Base-by-base conservation (phyloP, 2,113 vertebrate genomes). In the Oryzias celebensis region DNA sequence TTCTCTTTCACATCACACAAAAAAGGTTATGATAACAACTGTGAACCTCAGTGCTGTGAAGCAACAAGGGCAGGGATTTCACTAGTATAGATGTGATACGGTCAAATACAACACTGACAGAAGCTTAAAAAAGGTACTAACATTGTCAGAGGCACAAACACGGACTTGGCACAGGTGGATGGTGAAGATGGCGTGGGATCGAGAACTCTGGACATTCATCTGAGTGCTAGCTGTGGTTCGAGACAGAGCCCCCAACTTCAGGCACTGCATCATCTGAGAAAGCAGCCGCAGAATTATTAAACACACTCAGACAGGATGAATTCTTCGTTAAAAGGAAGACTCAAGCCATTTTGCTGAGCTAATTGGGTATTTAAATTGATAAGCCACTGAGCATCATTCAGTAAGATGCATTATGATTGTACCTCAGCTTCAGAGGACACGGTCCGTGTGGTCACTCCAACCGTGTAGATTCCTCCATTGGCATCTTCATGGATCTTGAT, bases 161-260 rank as follows among this genome's bases (percentile, higher is more conserved):
- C 97, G 91, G 71, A 96, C 96, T 82, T 99, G 97, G 91, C 96
- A 96, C 77, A 99, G 66, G 70, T 99, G 95, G 59, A 99, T 94
- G 28, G 97, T 99, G 87, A 99, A 99, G 85, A 99, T 98, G 26
- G 97, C 97, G 20, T 99, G 97, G 0, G 97, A 99, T 2, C 97
- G 93, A 0, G 97, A 99, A 89, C 97, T 99, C 91, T 99, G 97
- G 23, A 99, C 97, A 2, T 99, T 99, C 97, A 99, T 99, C 91
- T 99, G 96, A 12, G 97, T 99, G 86, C 97, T 99, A 68, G 96
- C 96, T 0, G 96, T 99, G 72, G 96, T 98, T 56, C 96, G 94
- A 53, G 93, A 99, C 65, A 99, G 84, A 70, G 97, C 97, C 0
- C 97, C 97, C 79, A 98, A 78, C 86, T 99, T 98, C 86, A 99